phyloP scores from a whole-genome alignment of 2,888 invertebrate species.

The Xylophagus ater region DNA sequence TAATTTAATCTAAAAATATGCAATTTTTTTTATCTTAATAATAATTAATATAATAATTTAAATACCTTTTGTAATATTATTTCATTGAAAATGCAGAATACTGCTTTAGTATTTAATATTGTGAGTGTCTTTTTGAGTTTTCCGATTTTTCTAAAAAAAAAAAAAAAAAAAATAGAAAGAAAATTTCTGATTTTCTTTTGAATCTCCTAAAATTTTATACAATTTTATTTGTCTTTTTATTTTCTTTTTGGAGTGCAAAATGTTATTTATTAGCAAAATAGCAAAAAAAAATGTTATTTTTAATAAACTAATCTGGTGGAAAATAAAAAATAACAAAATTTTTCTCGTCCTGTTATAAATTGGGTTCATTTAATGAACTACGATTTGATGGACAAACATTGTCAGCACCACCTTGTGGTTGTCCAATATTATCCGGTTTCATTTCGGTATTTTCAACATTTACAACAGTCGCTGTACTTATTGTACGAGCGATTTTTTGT shows the following conservation, averaged over 20 bases:
- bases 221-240: too few species aligned
- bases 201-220: too few species aligned
- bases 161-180: too few species aligned
- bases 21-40: too few species aligned
- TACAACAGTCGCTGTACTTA: slow-evolving; percentile 26
- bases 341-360: slow-evolving; percentile 13
- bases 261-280: too few species aligned
- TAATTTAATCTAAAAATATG: too few species aligned
- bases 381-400: slow-evolving; percentile 4
- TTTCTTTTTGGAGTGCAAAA: too few species aligned
- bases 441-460: background rate
- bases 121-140: slow-evolving; percentile 7
- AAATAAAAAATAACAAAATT: slow-evolving; percentile 8
- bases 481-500: slow-evolving; percentile 48
- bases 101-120: slow-evolving; percentile 5
- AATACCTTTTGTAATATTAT: too few species aligned
- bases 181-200: too few species aligned
- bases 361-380: slow-evolving; percentile 5
- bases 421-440: background rate
- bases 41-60: too few species aligned
- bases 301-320: slow-evolving; percentile 8
- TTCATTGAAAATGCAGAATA: slow-evolving; percentile 10
- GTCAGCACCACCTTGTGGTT: background rate
- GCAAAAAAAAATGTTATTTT: too few species aligned
- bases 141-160: too few species aligned